Evolutionary conservation across 2,113 vertebrate species (phyloP), one percentile per base, ranked within the genome.

Genomic region (Varanus komodoensis): DNA sequence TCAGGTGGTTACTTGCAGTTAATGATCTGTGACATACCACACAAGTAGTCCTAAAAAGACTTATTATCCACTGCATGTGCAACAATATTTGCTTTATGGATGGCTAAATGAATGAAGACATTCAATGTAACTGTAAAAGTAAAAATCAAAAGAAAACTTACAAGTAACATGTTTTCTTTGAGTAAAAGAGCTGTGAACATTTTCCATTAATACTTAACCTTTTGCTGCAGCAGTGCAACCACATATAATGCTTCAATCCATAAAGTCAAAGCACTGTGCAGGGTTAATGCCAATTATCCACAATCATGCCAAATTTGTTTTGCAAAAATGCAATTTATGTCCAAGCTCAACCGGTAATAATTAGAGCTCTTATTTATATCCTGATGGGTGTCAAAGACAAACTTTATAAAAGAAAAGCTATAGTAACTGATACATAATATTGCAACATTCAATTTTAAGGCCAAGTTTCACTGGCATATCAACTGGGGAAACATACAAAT

Each of bases 1-100:
- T 98, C 98, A 98, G 98, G 98, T 99, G 98, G 98, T 98, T 98
- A 97, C 98, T 98, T 97, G 97, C 96, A 97, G 97, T 97, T 98
- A 99, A 99, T 99, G 98, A 98, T 97, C 99, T 98, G 96, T 99
- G 98, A 99, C 98, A 97, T 98, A 97, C 99, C 99, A 99, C 99
- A 99, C 99, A 99, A 98, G 98, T 98, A 98, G 98, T 97, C 98
- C 97, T 98, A 98, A 97, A 97, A 98, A 99, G 98, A 98, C 98
- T 98, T 98, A 98, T 99, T 99, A 98, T 99, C 98, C 97, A 97
- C 97, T 98, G 97, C 98, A 99, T 98, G 98, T 99, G 99, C 97
- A 98, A 99, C 98, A 99, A 99, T 99, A 99, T 99, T 99, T 99
- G 98, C 98, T 98, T 99, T 99, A 99, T 98, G 98, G 98, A 98